Evolutionary conservation across 2,113 vertebrate genomes (phyloP), one percentile per base, ranked within the genome.

Genomic region (Syngnathus floridae): DNA sequence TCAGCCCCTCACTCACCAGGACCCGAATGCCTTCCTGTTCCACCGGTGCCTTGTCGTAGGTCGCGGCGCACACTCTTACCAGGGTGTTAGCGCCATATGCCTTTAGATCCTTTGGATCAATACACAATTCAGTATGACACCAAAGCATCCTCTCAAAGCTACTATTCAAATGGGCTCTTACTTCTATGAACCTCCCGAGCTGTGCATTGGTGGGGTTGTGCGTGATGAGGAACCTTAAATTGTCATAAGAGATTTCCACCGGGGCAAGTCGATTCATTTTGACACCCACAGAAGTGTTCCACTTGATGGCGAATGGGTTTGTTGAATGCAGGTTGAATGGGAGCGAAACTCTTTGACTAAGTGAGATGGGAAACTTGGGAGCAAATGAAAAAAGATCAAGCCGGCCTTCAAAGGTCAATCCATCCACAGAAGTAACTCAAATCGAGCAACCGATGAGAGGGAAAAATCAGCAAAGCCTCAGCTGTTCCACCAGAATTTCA

Each of bases 211-310:
- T 99, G 76, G 96, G 96, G 84, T 98, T 99, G 91, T 99, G 96
- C 64, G 95, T 99, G 84, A 99, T 99, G 81, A 99, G 90, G 86
- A 98, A 98, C 82, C 94, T 93, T 91, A 99, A 93, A 52, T 91
- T 93, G 81, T 95, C 94, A 0, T 93, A 96, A 40, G 91, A 91
- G 62, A 99, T 97, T 87, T 99, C 95, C 81, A 99, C 96, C 58
- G 96, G 95, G 84, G 95, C 95, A 21, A 94, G 96, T 86, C 95
- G 95, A 90, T 97, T 98, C 96, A 99, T 99, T 88, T 90, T 96
- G 86, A 91, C 86, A 89, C 59, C 46, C 55, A n/a, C 52, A 59
- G 36, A 63, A 16, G 61, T 66, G 74, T 67, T 61, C 69, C 43
- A 14, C 62, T 45, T 46, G 52, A 71, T 43, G 64, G 22, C 21